Percentiles rank a stretch among this genome's conserved stretches.
These are phyloP conservation scores for Cheilosia impressa DNA, from an alignment of 2,888 invertebrate genomes.

Conservation along the genomic window DNA sequence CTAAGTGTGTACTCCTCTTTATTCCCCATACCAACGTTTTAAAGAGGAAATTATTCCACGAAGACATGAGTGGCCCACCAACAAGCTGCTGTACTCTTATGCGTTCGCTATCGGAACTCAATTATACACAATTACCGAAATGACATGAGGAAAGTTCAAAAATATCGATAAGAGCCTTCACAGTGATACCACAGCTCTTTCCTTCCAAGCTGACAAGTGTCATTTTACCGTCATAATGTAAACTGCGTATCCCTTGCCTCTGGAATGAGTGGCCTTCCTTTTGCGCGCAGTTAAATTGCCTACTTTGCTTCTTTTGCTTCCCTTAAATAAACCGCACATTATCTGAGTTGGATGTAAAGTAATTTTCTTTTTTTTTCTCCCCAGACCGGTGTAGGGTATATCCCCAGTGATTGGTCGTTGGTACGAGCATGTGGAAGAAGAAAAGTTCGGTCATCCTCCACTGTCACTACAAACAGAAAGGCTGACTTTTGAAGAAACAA, in stretches of 20 bases:
- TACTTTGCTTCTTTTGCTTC: constrained; percentile 2
- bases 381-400: neutral
- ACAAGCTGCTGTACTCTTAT: neutral
- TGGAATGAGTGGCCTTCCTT: constrained; percentile 4
- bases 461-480: no score
- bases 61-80: neutral
- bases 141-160: constrained; percentile 23
- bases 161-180: constrained; percentile 42
- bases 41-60: neutral
- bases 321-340: constrained; percentile 6
- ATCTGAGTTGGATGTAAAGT: constrained; percentile 37
- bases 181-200: constrained; percentile 7
- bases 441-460: no score
- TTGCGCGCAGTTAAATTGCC: neutral
- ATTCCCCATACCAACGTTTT: neutral
- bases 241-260: constrained; percentile 14
- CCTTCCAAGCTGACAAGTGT: constrained; percentile 40
- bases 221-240: constrained; percentile 31
- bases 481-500: no score
- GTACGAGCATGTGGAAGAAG: no score
- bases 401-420: no score
- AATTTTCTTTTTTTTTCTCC: constrained; percentile 35
- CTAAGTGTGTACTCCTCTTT: no score
- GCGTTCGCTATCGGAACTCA: constrained; percentile 24
- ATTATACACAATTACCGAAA: constrained; percentile 30